Conservation (phyloP, 2,797 vertebrate genomes). For the Chelon labrosus region DNA sequence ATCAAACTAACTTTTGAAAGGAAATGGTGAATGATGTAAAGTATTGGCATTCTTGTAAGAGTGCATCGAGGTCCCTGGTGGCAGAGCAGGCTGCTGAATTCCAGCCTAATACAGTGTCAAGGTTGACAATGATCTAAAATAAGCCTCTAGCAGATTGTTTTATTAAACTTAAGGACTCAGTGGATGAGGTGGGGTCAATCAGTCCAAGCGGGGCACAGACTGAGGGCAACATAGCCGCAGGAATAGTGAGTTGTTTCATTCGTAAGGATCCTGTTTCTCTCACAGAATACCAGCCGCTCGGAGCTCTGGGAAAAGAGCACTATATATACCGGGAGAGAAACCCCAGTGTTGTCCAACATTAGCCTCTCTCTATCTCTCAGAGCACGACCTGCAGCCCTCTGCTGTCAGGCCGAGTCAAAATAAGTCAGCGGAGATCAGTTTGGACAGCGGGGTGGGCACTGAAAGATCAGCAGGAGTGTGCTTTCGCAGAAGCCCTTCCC, state of each 20-base stretch:
- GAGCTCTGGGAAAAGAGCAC: slow-evolving; percentile 79
- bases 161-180: not conserved
- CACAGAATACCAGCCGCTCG: slow-evolving; percentile 71
- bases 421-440: slow-evolving; percentile 46
- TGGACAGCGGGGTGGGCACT: not conserved
- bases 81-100: too few relatives aligned
- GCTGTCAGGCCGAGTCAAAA: slow-evolving; percentile 66
- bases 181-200: slow-evolving; percentile 32
- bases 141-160: not conserved
- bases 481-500: slow-evolving; percentile 55
- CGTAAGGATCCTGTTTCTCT: slow-evolving; percentile 78
- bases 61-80: too few relatives aligned
- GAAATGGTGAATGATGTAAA: not conserved
- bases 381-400: slow-evolving; percentile 41
- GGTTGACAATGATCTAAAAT: not conserved
- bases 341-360: slow-evolving; percentile 59
- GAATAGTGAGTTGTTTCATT: slow-evolving; percentile 61
- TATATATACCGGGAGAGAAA: slow-evolving; percentile 78
- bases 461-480: slow-evolving; percentile 45
- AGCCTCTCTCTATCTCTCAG: slow-evolving; percentile 37
- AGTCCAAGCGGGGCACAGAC: slow-evolving; percentile 25
- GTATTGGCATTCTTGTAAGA: not conserved
- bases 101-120: too few relatives aligned
- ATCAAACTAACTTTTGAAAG: not conserved
- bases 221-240: slow-evolving; percentile 35